These are phyloP conservation scores for Apamea crenata DNA, from an alignment of 2,888 invertebrate genomes.

Conservation along the genomic window DNA sequence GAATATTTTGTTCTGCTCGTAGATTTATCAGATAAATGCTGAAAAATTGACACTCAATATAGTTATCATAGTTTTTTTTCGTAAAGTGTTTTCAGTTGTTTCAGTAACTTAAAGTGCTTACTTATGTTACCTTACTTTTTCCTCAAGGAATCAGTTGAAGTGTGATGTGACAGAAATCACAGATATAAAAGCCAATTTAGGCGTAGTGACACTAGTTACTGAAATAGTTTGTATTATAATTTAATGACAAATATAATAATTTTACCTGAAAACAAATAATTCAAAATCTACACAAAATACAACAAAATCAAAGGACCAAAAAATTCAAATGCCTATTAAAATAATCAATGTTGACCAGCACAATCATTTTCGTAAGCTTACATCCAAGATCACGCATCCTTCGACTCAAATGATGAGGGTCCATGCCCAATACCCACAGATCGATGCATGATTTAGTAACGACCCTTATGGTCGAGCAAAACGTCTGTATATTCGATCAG, in stretches of 20 bases:
- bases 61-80: neutral
- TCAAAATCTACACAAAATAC: neutral
- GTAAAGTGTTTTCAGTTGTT: slow-evolving; percentile 39
- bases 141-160: slow-evolving; percentile 18
- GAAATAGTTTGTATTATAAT: neutral
- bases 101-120: slow-evolving; percentile 10
- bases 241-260: too few relatives aligned
- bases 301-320: neutral
- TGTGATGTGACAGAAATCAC: slow-evolving; percentile 5
- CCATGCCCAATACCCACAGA: slow-evolving; percentile 54
- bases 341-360: slow-evolving; percentile 35
- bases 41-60: slow-evolving; percentile 5
- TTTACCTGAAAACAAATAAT: neutral
- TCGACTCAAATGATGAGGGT: slow-evolving; percentile 71
- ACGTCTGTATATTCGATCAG: slow-evolving; percentile 70
- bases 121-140: slow-evolving; percentile 12
- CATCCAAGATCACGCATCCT: slow-evolving; percentile 33
- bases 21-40: slow-evolving; percentile 3
- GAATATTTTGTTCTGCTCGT: slow-evolving; percentile 4
- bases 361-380: slow-evolving; percentile 32
- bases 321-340: neutral
- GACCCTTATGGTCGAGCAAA: slow-evolving; percentile 65
- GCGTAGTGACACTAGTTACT: neutral
- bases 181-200: neutral
- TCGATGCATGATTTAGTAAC: slow-evolving; percentile 74